Evolutionary conservation across 2,888 invertebrate species (phyloP), one percentile per base, ranked within the genome.

Genomic region (Caenorhabditis sulstoni): DNA sequence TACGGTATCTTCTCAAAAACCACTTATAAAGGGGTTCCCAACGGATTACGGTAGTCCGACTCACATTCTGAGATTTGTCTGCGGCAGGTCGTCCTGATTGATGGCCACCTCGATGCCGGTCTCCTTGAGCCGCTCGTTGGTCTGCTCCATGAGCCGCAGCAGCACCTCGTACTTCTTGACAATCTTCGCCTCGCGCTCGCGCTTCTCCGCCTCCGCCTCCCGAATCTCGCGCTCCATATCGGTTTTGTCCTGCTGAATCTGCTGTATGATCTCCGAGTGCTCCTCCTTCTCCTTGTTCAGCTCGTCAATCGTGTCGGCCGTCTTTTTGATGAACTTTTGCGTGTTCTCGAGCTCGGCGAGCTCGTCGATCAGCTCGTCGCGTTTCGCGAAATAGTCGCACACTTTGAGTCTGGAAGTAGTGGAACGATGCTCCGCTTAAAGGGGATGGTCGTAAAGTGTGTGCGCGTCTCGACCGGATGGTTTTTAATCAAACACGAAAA

Each of bases 181-280:
- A 22, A 88, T 81, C 52, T 84, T 81, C 14, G 47, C 53, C 57
- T 87, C 86, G 18, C 75, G 70, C 5, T 84, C 83, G 39, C 83
- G 76, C 59, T 85, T 86, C 58, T 88, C 87, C 3, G 62, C 55
- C 41, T 82, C 76, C 9, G 86, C 85, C 18, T 70, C 80, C 12
- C 73, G 80, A 5, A 87, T 82, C 44, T 86, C 83, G 12, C 79
- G 67, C 58, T 88, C 87, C 64, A 88, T 67, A 22, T 78, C 86
- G n/a, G 64, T 61, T 66, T 87, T 88, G 75, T 88, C 88, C 83
- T 87, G 85, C 68, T 87, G 88, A 47, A 89, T 89, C 41, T 71
- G 64, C 62, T 87, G 87, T 65, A 89, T 88, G 20, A 87, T 87
- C 23, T 89, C 89, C 7, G 85, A 85, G 58, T 89, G 89, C 50